phyloP scores from a whole-genome alignment of 2,797 vertebrate species.

The Danio jaintianensis region DNA sequence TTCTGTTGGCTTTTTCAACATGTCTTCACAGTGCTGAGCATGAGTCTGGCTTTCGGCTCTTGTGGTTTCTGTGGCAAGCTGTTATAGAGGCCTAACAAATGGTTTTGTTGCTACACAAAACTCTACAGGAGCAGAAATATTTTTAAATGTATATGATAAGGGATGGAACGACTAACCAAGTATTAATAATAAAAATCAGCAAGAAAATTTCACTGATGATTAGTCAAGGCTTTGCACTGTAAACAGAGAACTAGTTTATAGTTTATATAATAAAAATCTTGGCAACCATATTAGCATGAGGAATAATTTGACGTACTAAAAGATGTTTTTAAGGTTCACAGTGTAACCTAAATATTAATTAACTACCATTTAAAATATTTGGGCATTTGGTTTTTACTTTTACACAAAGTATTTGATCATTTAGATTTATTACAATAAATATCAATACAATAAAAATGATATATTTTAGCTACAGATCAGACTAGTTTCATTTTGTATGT shows the following conservation, averaged over 20 bases:
- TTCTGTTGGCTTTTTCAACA: not conserved
- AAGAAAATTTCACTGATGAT: not conserved
- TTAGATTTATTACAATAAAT: too few relatives aligned
- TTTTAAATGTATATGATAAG: not conserved
- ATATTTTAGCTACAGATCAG: too few relatives aligned
- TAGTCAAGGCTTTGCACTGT: not conserved
- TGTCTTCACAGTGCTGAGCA: slow-evolving; percentile 20
- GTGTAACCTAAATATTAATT: too few relatives aligned
- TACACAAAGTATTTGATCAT: too few relatives aligned
- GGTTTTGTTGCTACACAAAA: not conserved
- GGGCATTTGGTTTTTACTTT: too few relatives aligned
- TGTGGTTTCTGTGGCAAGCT: not conserved
- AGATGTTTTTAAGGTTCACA: too few relatives aligned
- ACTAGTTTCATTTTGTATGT: too few relatives aligned
- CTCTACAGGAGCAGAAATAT: not conserved
- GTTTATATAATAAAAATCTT: too few relatives aligned
- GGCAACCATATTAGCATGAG: too few relatives aligned
- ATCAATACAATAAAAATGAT: too few relatives aligned
- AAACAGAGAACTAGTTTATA: not conserved
- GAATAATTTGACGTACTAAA: too few relatives aligned
- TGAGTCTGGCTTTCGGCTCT: not conserved
- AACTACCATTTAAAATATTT: too few relatives aligned
- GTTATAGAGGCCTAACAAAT: not conserved
- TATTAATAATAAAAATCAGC: not conserved
- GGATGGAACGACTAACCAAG: not conserved